Conservation (phyloP, 23 tunicate species). For the Halocynthia aurantium region DNA sequence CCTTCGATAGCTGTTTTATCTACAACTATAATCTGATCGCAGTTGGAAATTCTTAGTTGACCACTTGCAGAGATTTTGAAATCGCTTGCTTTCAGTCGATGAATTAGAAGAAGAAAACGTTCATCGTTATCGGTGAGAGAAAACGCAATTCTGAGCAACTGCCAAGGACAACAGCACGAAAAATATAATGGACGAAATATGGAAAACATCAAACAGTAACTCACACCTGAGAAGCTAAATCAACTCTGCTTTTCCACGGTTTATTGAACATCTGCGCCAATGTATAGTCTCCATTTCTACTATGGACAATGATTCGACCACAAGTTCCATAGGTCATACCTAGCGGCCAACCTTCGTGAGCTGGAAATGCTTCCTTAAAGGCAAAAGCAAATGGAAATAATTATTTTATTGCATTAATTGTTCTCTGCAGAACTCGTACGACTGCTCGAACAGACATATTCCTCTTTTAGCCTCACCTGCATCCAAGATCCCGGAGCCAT, state of each 20-base stretch:
- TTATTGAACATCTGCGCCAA: constrained; percentile 32
- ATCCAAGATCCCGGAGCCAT: constrained; percentile 48
- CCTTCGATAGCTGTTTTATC: constrained; percentile 3
- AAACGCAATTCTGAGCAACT: constrained; percentile 51
- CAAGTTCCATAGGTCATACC: constrained; percentile 35
- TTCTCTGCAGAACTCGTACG: neutral
- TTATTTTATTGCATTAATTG: neutral
- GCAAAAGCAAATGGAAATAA: neutral
- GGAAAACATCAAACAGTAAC: neutral
- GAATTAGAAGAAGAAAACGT: constrained; percentile 29
- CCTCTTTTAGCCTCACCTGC: constrained; percentile 33
- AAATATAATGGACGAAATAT: neutral
- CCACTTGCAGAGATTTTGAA: constrained; percentile 31
- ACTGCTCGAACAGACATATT: neutral
- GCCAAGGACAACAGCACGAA: neutral
- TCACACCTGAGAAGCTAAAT: constrained; percentile 60
- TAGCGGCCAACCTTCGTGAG: constrained; percentile 61
- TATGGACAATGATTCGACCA: constrained; percentile 39
- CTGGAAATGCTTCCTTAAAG: constrained; percentile 52
- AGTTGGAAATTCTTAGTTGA: constrained; percentile 25
- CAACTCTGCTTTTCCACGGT: constrained; percentile 68
- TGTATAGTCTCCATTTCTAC: constrained; percentile 4
- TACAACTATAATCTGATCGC: constrained; percentile 30
- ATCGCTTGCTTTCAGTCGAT: constrained; percentile 43
- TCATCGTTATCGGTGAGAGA: constrained; percentile 46